These are phyloP conservation scores for Scolopax rusticola DNA, from an alignment of 2,797 vertebrate genomes.

Conservation along the genomic window DNA sequence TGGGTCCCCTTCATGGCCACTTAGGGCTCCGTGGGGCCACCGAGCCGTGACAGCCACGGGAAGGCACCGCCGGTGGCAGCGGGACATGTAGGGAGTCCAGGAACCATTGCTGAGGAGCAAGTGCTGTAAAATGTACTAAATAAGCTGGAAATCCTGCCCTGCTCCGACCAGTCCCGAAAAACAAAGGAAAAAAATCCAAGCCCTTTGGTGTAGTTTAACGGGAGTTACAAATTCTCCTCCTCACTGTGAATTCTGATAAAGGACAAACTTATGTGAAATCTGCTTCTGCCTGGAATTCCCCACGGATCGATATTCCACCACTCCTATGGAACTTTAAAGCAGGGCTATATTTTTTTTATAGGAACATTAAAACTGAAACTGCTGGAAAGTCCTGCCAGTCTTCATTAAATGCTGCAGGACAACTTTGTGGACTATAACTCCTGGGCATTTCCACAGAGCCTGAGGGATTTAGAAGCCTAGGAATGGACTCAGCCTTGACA, in stretches of 20 bases:
- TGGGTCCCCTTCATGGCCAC: fast-evolving
- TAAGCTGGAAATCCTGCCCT: not conserved
- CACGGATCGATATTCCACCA: not conserved
- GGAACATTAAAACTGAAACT: not conserved
- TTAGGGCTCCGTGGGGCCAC: not conserved
- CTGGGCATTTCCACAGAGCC: not conserved
- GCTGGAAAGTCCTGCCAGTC: not conserved
- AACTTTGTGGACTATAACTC: not conserved
- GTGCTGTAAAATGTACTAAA: fast-evolving
- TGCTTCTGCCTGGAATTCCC: not conserved
- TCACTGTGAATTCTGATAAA: not conserved
- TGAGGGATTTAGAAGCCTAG: not conserved
- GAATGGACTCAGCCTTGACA: fast-evolving
- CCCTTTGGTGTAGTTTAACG: fast-evolving
- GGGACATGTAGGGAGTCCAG: fast-evolving
- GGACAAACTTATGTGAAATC: not conserved
- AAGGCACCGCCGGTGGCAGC: fast-evolving
- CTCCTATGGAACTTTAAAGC: not conserved
- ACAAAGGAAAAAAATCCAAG: not conserved
- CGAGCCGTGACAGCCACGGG: fast-evolving
- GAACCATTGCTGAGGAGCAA: fast-evolving
- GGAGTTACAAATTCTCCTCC: not conserved
- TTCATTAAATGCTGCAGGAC: not conserved
- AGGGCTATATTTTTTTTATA: not conserved
- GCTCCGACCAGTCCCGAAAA: not conserved